phyloP scores from a whole-genome alignment of 1,140 invertebrate species.

The Delia radicum region DNA sequence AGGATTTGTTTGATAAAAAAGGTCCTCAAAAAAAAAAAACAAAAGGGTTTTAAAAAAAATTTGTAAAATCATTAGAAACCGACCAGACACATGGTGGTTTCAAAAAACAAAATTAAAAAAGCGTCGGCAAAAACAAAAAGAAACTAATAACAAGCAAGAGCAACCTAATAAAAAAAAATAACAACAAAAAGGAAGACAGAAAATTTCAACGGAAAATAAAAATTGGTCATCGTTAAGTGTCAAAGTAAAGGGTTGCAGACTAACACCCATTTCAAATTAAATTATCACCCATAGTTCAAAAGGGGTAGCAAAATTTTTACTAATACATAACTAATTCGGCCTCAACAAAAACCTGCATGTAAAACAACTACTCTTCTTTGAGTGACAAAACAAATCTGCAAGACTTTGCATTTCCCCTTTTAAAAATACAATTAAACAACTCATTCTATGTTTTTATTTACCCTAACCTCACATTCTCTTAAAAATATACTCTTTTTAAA shows the following conservation, averaged over 20 bases:
- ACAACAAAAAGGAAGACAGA: not conserved
- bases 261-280: constrained; percentile 10
- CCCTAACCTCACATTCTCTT: not conserved
- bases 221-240: constrained; percentile 6
- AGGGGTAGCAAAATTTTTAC: too few relatives aligned
- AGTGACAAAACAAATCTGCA: not conserved
- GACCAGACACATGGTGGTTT: not conserved
- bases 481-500: too few relatives aligned
- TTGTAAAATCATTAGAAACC: not conserved
- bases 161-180: too few relatives aligned
- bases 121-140: constrained; percentile 11
- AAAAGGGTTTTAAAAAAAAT: constrained; percentile 12
- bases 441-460: not conserved
- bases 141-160: too few relatives aligned
- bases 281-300: not conserved
- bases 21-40: not conserved
- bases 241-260: not conserved
- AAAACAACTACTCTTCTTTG: not conserved
- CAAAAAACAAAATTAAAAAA: not conserved
- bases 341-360: too few relatives aligned
- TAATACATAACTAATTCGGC: too few relatives aligned
- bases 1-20: not conserved
- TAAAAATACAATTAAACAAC: too few relatives aligned
- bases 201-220: not conserved
- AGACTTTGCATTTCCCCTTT: too few relatives aligned